A percentile compares a stretch with the other conserved stretches of the same genome.
These are phyloP conservation scores for Psittacula cyanocephala DNA, from an alignment of 2,113 vertebrate species.

Conservation along the genomic window DNA sequence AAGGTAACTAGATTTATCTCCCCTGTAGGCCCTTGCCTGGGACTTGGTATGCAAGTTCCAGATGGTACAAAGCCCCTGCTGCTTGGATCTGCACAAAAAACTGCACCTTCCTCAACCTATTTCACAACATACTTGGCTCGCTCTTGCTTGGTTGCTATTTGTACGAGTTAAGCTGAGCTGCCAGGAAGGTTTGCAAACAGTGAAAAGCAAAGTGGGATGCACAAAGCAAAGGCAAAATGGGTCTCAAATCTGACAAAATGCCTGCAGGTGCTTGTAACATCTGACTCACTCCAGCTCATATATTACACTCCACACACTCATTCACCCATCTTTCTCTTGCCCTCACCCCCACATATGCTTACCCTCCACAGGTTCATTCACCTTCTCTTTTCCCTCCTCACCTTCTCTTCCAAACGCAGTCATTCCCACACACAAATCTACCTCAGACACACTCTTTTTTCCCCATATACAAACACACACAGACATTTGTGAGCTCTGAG, in stretches of 20 bases:
- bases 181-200: constrained; percentile 60
- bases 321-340: constrained; percentile 40
- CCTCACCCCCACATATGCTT: neutral
- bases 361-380: constrained; percentile 38
- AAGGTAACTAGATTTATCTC: constrained; percentile 34
- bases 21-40: constrained; percentile 29
- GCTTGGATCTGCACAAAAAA: constrained; percentile 50
- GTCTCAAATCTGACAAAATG: constrained; percentile 1
- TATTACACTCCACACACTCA: constrained; percentile 30
- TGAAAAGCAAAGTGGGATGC: constrained; percentile 47
- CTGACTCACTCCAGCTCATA: constrained; percentile 17
- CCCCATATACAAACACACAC: neutral
- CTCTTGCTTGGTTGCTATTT: constrained; percentile 50
- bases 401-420: neutral
- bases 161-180: constrained; percentile 49
- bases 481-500: neutral
- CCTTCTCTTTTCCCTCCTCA: neutral
- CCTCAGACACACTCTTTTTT: neutral
- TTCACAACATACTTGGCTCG: constrained; percentile 52
- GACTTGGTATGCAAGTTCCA: constrained; percentile 39
- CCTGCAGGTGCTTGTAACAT: constrained; percentile 24
- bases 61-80: constrained; percentile 65
- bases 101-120: constrained; percentile 38
- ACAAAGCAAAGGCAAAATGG: constrained; percentile 46
- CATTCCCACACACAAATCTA: neutral